Evolutionary conservation across 35 echinoderm and acorn worm species (phyloP).

Genomic region (Ophioderma brevispina): DNA sequence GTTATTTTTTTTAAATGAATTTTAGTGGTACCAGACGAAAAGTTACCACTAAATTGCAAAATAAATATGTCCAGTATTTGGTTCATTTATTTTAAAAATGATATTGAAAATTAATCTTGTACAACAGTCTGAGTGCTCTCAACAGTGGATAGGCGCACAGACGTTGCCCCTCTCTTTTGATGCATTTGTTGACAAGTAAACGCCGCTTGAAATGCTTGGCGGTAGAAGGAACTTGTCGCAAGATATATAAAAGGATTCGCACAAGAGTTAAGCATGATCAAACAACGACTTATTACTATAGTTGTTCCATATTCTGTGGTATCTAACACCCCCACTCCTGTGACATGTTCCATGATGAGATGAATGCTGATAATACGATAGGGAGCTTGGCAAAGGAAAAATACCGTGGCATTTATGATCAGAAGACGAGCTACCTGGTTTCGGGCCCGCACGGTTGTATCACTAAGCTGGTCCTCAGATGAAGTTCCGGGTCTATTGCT

Average conservation of each 20-base stretch:
- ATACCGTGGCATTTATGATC: slow-evolving; percentile 11
- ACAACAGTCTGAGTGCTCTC: no score
- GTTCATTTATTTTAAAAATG: no score
- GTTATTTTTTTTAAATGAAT: no score
- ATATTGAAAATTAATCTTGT: no score
- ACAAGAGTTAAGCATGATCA: background rate
- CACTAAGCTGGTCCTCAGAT: background rate
- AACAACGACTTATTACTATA: background rate
- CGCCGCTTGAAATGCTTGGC: background rate
- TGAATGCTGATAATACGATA: background rate
- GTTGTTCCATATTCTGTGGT: background rate
- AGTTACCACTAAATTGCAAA: no score
- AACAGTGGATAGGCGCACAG: no score
- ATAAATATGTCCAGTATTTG: no score
- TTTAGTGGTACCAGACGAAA: no score
- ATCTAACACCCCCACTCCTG: background rate
- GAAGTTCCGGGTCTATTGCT: background rate
- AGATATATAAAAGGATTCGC: slow-evolving; percentile 23
- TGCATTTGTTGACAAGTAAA: background rate
- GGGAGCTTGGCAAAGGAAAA: slow-evolving; percentile 21
- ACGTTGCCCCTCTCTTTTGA: no score
- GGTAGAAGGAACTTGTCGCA: background rate
- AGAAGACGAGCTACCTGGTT: slow-evolving; percentile 22
- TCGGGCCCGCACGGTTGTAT: background rate
- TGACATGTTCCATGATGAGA: background rate